A percentile compares a stretch with the other conserved stretches of the same genome.
Conservation (phyloP, 2,888 invertebrate genomes). For the Apomyelois bistriatella region DNA sequence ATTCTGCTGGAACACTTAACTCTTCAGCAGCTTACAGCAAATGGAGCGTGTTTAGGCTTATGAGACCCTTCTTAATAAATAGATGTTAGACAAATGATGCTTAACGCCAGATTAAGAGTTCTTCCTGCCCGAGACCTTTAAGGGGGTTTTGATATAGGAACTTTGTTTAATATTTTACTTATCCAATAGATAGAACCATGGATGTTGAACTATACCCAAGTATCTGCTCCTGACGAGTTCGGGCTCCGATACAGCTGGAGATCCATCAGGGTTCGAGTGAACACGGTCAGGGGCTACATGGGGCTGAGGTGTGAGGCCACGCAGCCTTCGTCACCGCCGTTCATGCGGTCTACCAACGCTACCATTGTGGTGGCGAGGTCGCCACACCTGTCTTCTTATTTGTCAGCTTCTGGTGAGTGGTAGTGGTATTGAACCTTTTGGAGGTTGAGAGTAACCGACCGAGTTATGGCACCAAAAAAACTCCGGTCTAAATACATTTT, state of each 20-base stretch:
- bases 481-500: no score
- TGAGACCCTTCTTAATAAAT: no score
- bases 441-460: not conserved
- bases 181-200: conserved; percentile 54
- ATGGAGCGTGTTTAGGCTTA: no score
- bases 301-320: conserved; percentile 61
- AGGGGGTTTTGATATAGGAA: conserved; percentile 9
- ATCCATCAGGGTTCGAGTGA: conserved; percentile 48
- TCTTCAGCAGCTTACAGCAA: no score
- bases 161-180: no score
- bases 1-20: no score
- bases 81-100: no score
- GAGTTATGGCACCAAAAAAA: no score
- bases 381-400: conserved; percentile 39
- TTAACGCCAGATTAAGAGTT: no score
- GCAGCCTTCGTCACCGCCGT: conserved; percentile 60
- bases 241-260: conserved; percentile 66
- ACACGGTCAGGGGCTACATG: conserved; percentile 40
- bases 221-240: conserved; percentile 48
- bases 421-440: not conserved
- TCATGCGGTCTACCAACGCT: conserved; percentile 43
- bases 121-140: no score
- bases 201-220: conserved; percentile 58
- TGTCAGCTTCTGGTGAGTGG: conserved; percentile 52
- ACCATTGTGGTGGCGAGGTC: conserved; percentile 56